phyloP scores from a whole-genome alignment of 2,888 invertebrate genomes.

The Pecten maximus region DNA sequence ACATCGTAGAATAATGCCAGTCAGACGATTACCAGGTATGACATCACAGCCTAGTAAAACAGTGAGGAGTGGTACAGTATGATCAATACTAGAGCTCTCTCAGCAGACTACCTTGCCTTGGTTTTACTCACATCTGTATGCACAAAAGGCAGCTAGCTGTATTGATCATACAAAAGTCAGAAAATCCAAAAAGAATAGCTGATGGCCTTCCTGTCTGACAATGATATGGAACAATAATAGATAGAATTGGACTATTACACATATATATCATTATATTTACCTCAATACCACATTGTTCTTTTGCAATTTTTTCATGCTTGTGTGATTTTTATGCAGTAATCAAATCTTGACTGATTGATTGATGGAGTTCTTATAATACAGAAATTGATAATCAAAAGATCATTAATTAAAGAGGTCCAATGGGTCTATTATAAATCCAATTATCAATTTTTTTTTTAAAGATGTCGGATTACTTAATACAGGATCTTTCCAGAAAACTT shows the following conservation, averaged over 20 bases:
- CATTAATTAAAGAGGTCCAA: no score
- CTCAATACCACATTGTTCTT: no score
- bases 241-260: not conserved
- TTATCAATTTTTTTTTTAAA: no score
- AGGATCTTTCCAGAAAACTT: no score
- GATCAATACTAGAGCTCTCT: not conserved
- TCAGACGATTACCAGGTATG: not conserved
- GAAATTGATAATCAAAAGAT: no score
- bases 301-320: no score
- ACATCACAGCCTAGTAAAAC: not conserved
- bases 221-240: not conserved
- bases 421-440: no score
- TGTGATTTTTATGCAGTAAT: no score
- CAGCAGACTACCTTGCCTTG: not conserved
- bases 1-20: not conserved
- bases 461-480: no score
- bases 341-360: no score
- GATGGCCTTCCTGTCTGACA: not conserved
- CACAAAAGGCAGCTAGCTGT: not conserved
- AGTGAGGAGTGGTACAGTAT: not conserved
- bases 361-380: no score
- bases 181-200: not conserved
- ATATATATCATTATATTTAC: no score
- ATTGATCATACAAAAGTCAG: not conserved
- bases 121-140: slow-evolving; percentile 10